Conservation (phyloP, 2,888 invertebrate genomes). For the Thera obeliscata region DNA sequence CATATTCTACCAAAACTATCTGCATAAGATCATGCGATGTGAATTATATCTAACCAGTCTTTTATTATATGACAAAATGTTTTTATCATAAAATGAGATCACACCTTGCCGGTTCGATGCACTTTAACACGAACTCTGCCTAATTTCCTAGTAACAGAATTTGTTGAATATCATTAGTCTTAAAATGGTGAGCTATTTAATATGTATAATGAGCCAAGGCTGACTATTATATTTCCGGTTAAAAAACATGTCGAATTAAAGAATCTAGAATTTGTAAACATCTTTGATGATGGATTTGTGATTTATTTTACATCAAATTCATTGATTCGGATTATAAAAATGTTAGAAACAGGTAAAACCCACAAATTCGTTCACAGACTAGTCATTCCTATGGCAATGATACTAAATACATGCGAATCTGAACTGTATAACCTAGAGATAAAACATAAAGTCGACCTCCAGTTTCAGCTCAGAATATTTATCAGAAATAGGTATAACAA, state of each 20-base stretch:
- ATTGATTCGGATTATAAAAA: neutral
- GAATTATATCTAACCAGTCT: conserved; percentile 46
- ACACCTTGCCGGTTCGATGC: conserved; percentile 54
- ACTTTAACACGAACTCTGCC: conserved; percentile 44
- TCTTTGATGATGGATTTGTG: too few species aligned
- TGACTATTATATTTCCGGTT: neutral
- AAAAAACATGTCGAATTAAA: neutral
- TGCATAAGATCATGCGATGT: neutral
- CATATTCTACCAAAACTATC: neutral
- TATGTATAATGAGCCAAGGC: conserved; percentile 2
- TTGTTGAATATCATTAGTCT: conserved; percentile 31
- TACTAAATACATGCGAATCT: conserved; percentile 1
- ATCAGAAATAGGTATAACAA: conserved; percentile 20
- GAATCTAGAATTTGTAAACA: neutral
- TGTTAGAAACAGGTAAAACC: neutral
- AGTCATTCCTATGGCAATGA: neutral
- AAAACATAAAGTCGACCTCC: conserved; percentile 1
- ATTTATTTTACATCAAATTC: neutral
- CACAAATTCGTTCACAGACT: neutral
- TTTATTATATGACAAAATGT: conserved; percentile 53
- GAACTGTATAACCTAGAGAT: conserved; percentile 1
- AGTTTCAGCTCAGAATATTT: conserved; percentile 12
- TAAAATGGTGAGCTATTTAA: conserved; percentile 3
- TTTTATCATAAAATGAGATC: conserved; percentile 50
- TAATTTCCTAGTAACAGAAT: conserved; percentile 45